A percentile compares a stretch with the other conserved stretches of the same genome.
These are phyloP conservation scores for Polylopha cassiicola DNA, from an alignment of 2,888 invertebrate species.

Conservation along the genomic window DNA sequence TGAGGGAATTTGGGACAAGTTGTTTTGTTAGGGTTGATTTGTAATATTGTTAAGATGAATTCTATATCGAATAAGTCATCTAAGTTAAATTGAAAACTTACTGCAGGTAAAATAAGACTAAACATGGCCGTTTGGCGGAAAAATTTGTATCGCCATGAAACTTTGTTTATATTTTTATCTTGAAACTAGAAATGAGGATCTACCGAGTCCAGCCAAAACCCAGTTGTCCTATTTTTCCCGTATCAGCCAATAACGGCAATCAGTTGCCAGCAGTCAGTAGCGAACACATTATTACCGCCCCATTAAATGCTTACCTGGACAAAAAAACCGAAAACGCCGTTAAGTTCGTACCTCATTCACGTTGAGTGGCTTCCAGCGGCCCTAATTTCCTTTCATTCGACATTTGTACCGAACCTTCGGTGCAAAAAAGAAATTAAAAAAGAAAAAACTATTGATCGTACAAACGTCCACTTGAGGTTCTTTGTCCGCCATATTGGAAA, in stretches of 20 bases:
- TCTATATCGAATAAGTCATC: too few relatives aligned
- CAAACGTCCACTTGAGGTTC: slow-evolving; percentile 68
- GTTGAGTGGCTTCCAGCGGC: slow-evolving; percentile 64
- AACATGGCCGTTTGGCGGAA: too few relatives aligned
- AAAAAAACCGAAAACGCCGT: slow-evolving; percentile 64
- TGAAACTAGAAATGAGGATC: too few relatives aligned
- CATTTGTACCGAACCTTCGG: slow-evolving; percentile 55
- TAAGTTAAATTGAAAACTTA: too few relatives aligned
- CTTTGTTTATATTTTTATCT: too few relatives aligned
- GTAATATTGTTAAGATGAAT: too few relatives aligned
- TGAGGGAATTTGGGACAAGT: background rate
- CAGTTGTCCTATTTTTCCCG: slow-evolving; percentile 11
- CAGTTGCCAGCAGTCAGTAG: slow-evolving; percentile 32
- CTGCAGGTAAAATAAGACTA: too few relatives aligned
- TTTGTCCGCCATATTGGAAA: slow-evolving; percentile 72
- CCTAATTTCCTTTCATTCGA: slow-evolving; percentile 69
- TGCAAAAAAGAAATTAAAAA: slow-evolving; percentile 56
- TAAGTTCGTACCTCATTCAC: slow-evolving; percentile 63
- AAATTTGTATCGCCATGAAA: too few relatives aligned
- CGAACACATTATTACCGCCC: slow-evolving; percentile 56
- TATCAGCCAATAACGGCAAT: slow-evolving; percentile 14
- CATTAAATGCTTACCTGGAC: slow-evolving; percentile 63
- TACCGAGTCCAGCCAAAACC: slow-evolving; percentile 2
- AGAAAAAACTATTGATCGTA: slow-evolving; percentile 68
- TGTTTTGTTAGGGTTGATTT: too few relatives aligned